Percentiles rank a stretch among this genome's conserved stretches.
phyloP scores from a whole-genome alignment of 2,888 invertebrate genomes.

The Nephrocerus scutellatus region DNA sequence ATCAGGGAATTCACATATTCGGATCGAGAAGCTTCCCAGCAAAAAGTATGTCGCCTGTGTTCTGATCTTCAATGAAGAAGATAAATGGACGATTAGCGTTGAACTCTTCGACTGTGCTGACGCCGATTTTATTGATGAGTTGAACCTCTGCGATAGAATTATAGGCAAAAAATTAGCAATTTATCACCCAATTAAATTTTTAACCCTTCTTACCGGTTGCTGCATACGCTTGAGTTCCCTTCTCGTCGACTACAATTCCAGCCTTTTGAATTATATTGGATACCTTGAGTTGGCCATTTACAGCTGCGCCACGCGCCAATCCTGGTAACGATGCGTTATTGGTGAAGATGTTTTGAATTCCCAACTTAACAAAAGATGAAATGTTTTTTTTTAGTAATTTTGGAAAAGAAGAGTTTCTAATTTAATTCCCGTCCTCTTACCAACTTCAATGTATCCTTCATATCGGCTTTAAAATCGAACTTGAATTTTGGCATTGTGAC shows the following conservation, averaged over 20 bases:
- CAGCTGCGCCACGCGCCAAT: slow-evolving; percentile 54
- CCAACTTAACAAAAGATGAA: slow-evolving; percentile 51
- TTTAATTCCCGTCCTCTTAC: slow-evolving; percentile 44
- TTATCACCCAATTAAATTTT: background rate
- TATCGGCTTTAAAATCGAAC: slow-evolving; percentile 60
- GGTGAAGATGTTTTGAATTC: slow-evolving; percentile 65
- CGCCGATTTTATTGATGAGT: slow-evolving; percentile 67
- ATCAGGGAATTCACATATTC: too few species aligned
- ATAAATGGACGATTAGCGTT: slow-evolving; percentile 68
- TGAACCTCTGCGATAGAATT: slow-evolving; percentile 50
- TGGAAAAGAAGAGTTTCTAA: background rate
- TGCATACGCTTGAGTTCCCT: slow-evolving; percentile 63
- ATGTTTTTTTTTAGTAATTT: background rate
- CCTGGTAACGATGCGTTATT: slow-evolving; percentile 63
- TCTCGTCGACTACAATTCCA: slow-evolving; percentile 70
- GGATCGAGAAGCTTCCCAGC: slow-evolving; percentile 68
- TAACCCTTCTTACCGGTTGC: slow-evolving; percentile 50
- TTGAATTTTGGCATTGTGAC: slow-evolving; percentile 67
- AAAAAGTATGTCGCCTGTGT: slow-evolving; percentile 65
- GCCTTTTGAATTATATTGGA: slow-evolving; percentile 67
- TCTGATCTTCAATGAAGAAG: slow-evolving; percentile 72
- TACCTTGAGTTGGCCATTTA: slow-evolving; percentile 53
- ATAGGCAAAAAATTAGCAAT: slow-evolving; percentile 4
- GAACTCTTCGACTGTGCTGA: slow-evolving; percentile 54
- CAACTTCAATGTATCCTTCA: slow-evolving; percentile 56